Base-by-base conservation (phyloP, 2,888 invertebrate species). In the Coleophora deauratella region DNA sequence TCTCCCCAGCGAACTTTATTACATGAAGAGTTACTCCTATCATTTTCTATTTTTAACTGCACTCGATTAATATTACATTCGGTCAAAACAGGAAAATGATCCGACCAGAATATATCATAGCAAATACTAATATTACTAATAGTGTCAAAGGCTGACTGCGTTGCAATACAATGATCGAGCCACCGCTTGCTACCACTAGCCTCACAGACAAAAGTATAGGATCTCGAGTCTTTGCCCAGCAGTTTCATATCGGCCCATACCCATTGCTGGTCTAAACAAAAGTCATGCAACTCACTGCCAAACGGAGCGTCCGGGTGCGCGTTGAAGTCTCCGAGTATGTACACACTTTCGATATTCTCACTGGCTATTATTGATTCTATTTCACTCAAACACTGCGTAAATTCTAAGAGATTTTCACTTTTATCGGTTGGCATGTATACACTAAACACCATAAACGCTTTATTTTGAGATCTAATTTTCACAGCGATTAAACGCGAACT, bases 361-460 rank as follows among this genome's bases (percentile, higher is more conserved):
- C 37, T 44, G n/a, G 46, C 48, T 2, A 48, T 38, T 13, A 47
- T 40, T 8, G 50, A 38, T 12, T 32, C 37, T 2, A 43, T 34
- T 37, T 37, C 39, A 35, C 49, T 34, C 2, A 47, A 30, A 35
- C 42, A 46, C 11, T 44, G 33, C 12, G 49, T 49, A 45, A 49
- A 51, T 9, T 47, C 47, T 12, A 33, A 12, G n/a, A 38, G 14
- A 35, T 51, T 47, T 21, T 40, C 40, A 9, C 15, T 3, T 21
- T 27, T 15, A 27, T 51, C 51, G 8, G 43, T 46, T 9, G 48
- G 46, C 50, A 50, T 48, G 32, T 50, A 50, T 6, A 50, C 42
- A 44, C 40, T 36, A 33, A 45, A 42, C 14, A 48, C 41, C n/a
- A 50, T 13, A 9, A 48, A 35, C 21, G 41, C 9, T 12, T 33